phyloP scores from a whole-genome alignment of 2,113 vertebrate genomes.

The Tupaia chinensis region DNA sequence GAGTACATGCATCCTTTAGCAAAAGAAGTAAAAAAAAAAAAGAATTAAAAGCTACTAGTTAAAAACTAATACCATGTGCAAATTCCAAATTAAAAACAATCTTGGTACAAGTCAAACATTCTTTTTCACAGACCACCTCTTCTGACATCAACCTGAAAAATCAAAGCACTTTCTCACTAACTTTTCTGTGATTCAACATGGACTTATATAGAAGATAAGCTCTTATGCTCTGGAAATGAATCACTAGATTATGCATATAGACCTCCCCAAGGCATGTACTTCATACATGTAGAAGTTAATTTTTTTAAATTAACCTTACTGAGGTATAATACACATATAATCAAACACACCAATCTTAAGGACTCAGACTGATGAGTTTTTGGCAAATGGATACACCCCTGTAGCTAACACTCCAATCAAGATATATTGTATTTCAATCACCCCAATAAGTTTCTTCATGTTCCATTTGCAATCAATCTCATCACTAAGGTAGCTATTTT shows the following conservation, averaged over 20 bases:
- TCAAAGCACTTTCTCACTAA: background rate
- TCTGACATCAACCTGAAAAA: background rate
- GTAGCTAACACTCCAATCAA: slow-evolving; percentile 9
- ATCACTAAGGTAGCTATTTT: slow-evolving; percentile 18
- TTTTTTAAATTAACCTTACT: slow-evolving; percentile 32
- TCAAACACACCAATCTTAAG: slow-evolving; percentile 36
- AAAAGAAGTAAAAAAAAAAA: no score
- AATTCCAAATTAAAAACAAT: slow-evolving; percentile 40
- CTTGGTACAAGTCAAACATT: slow-evolving; percentile 2
- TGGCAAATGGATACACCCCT: background rate
- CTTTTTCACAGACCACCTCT: slow-evolving; percentile 17
- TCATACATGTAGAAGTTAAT: background rate
- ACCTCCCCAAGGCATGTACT: slow-evolving; percentile 6
- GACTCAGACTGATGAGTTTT: background rate
- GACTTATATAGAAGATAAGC: slow-evolving; percentile 24
- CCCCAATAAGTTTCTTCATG: background rate
- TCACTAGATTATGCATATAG: background rate
- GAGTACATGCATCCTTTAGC: no score
- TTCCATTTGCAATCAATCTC: background rate
- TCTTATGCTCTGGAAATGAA: background rate
- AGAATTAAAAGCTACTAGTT: slow-evolving; percentile 7
- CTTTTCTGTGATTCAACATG: background rate
- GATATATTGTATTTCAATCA: slow-evolving; percentile 31
- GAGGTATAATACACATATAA: slow-evolving; percentile 22
- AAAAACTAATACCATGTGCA: slow-evolving; percentile 27